Conservation (phyloP, 2,113 vertebrate genomes). For the Nerophis ophidion region DNA sequence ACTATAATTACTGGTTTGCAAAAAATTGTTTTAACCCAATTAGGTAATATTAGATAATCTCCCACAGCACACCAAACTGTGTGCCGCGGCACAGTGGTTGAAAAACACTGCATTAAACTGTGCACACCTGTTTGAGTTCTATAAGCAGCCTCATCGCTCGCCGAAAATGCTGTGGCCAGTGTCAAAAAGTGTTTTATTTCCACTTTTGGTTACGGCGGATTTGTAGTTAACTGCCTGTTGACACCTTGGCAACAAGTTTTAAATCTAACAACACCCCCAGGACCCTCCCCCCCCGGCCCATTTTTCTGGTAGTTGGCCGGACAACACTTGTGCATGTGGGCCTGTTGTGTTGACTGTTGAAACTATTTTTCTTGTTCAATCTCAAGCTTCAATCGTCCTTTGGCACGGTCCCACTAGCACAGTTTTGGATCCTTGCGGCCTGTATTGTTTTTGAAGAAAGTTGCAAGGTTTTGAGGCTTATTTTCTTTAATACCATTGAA, state of each 20-base stretch:
- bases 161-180: slow-evolving; percentile 24
- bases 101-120: slow-evolving; percentile 2
- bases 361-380: neutral
- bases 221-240: slow-evolving; percentile 37
- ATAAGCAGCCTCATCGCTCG: slow-evolving; percentile 34
- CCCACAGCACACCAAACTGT: no score
- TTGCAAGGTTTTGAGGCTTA: no score
- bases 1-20: no score
- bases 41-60: no score
- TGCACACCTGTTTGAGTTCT: slow-evolving; percentile 31
- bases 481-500: no score
- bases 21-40: no score
- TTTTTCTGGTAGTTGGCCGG: neutral
- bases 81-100: no score
- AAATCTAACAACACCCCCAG: slow-evolving; percentile 24
- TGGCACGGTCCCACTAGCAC: no score
- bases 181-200: slow-evolving; percentile 31
- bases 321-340: slow-evolving; percentile 13
- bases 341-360: neutral
- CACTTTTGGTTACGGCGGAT: slow-evolving; percentile 22
- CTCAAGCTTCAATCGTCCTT: neutral
- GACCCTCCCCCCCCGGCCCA: no score
- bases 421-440: no score
- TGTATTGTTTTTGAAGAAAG: no score
- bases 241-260: slow-evolving; percentile 37